These are phyloP conservation scores for Melanotaenia boesemani DNA, from an alignment of 2,797 vertebrate species.

Conservation along the genomic window DNA sequence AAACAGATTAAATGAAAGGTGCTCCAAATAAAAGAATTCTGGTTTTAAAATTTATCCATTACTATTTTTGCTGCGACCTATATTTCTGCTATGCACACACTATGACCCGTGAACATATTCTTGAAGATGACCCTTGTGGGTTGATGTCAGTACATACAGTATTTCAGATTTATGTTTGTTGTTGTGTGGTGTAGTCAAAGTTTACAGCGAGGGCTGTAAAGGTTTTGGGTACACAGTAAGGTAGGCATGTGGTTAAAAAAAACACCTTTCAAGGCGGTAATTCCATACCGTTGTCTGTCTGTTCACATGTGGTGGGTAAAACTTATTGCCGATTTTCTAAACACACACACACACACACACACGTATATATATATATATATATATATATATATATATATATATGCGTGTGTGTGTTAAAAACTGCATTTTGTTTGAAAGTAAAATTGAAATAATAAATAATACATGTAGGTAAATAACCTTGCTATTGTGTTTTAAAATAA, in stretches of 20 bases:
- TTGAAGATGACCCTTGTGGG: slow-evolving; percentile 10
- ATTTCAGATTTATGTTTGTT: slow-evolving; percentile 61
- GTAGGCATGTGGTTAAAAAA: slow-evolving; percentile 22
- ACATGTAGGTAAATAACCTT: neutral
- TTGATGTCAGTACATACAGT: slow-evolving; percentile 9
- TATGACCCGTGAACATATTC: neutral
- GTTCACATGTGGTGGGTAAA: neutral
- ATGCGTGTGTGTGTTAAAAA: neutral
- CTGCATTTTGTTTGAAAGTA: neutral
- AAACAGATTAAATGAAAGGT: neutral
- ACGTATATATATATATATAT: neutral
- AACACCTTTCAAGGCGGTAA: slow-evolving; percentile 13
- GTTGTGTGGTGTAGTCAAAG: slow-evolving; percentile 44
- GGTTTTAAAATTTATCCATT: neutral
- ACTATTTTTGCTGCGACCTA: neutral
- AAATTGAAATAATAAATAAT: neutral
- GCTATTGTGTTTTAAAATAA: neutral
- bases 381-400: neutral
- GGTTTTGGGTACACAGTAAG: slow-evolving; percentile 13
- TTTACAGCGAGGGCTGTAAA: slow-evolving; percentile 38
- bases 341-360: no score
- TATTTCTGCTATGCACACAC: neutral
- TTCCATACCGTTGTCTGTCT: neutral
- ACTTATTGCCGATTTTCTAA: neutral
- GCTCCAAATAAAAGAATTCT: neutral